phyloP scores from a whole-genome alignment of 2,888 invertebrate species.

The Chorisops tibialis region DNA sequence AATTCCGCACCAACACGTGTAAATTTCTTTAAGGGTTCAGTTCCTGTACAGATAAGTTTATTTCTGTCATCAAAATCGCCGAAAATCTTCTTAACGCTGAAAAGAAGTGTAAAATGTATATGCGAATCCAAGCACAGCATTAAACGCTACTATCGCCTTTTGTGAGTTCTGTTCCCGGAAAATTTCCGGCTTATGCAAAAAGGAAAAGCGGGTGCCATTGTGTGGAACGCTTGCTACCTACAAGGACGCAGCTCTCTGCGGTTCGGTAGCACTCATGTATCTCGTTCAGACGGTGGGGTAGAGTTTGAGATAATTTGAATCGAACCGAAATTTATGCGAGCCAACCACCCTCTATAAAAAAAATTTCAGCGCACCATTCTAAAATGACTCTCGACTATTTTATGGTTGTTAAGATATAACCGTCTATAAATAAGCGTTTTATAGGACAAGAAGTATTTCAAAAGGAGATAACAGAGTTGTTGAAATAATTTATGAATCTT shows the following conservation, averaged over 20 bases:
- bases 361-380: constrained; percentile 30
- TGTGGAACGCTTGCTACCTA: background rate
- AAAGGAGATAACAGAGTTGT: constrained; percentile 32
- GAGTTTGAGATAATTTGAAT: constrained; percentile 35
- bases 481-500: constrained; percentile 32
- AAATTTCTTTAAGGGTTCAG: constrained; percentile 8
- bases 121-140: no score
- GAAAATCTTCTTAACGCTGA: no score
- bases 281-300: background rate
- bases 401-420: constrained; percentile 34
- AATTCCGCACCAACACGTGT: background rate
- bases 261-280: constrained; percentile 8
- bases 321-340: constrained; percentile 34
- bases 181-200: constrained; percentile 23
- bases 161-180: background rate
- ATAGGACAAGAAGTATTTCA: constrained; percentile 31
- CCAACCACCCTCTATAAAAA: constrained; percentile 26
- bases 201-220: constrained; percentile 1
- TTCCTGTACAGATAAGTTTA: constrained; percentile 23
- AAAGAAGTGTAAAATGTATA: background rate
- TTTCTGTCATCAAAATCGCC: constrained; percentile 2
- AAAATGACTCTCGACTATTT: constrained; percentile 32
- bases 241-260: background rate
- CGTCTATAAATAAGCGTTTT: constrained; percentile 34
- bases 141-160: background rate